phyloP scores from a whole-genome alignment of 2,797 vertebrate species.

The Hoplostethus atlanticus region DNA sequence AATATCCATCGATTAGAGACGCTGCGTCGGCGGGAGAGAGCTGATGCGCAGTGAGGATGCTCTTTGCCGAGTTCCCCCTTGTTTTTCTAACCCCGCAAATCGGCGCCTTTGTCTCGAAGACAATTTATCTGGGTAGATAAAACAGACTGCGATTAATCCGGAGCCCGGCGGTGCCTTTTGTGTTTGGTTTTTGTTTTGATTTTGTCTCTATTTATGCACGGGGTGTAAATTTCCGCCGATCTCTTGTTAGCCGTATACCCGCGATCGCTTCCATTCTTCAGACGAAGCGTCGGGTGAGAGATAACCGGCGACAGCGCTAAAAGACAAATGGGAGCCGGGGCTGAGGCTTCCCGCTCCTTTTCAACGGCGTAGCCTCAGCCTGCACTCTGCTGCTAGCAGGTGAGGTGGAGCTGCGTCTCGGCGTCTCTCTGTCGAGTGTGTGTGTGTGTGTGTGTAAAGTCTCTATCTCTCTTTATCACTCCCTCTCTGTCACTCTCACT shows the following conservation, averaged over 20 bases:
- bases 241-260: constrained; percentile 46
- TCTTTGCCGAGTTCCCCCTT: constrained; percentile 57
- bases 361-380: too few relatives aligned
- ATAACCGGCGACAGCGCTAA: not conserved
- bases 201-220: constrained; percentile 45
- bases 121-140: constrained; percentile 77
- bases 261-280: constrained; percentile 52
- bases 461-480: not conserved
- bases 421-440: too few relatives aligned
- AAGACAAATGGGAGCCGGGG: constrained; percentile 41
- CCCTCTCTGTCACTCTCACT: not conserved
- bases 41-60: constrained; percentile 50
- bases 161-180: constrained; percentile 43
- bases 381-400: too few relatives aligned
- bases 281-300: not conserved
- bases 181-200: constrained; percentile 60
- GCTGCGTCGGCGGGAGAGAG: constrained; percentile 58
- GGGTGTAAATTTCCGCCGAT: constrained; percentile 61
- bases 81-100: constrained; percentile 68
- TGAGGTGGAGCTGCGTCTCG: too few relatives aligned
- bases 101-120: constrained; percentile 77
- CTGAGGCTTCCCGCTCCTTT: not conserved
- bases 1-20: constrained; percentile 82
- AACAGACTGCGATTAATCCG: constrained; percentile 75
- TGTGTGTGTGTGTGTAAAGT: too few relatives aligned